Percentiles rank a stretch among this genome's conserved stretches.
Conservation (phyloP, 64 coral and sea anemone species). For the Catalaphyllia jardinei region DNA sequence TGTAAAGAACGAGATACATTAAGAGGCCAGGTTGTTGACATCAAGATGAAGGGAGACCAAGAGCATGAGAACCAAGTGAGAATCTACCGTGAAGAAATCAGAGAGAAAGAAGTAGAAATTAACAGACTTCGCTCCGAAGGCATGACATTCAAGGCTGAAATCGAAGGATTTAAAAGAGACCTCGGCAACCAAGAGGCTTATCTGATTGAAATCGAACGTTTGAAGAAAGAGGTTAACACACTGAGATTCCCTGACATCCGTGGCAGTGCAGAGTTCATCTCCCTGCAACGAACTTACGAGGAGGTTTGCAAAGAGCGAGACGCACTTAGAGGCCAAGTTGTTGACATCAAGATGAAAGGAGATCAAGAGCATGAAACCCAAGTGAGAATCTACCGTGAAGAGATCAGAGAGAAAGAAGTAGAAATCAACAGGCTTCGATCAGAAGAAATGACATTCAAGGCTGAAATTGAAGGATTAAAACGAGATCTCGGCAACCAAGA, state of each 20-base stretch:
- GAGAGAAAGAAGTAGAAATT: background rate
- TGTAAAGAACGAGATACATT: slow-evolving; percentile 41
- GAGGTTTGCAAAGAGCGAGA: slow-evolving; percentile 50
- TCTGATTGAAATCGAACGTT: background rate
- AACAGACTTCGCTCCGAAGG: background rate
- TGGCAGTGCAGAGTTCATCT: background rate
- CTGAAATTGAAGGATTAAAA: slow-evolving; percentile 16
- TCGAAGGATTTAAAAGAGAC: background rate
- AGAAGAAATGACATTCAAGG: slow-evolving; percentile 21
- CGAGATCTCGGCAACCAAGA: slow-evolving; percentile 29
- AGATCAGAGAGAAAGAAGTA: slow-evolving; percentile 46
- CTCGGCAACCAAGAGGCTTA: background rate
- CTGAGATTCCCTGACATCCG: slow-evolving; percentile 12
- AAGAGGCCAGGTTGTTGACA: background rate
- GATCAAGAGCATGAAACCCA: slow-evolving; percentile 24
- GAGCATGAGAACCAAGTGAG: background rate
- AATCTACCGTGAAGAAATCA: slow-evolving; percentile 3
- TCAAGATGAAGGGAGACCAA: background rate
- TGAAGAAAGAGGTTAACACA: slow-evolving; percentile 15
- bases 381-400: slow-evolving; percentile 32
- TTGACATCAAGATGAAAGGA: slow-evolving; percentile 42
- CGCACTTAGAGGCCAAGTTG: slow-evolving; percentile 13
- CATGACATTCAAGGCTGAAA: background rate
- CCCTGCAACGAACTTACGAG: slow-evolving; percentile 12
- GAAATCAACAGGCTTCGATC: slow-evolving; percentile 35